Evolutionary conservation across 2,888 invertebrate genomes (phyloP).

Genomic region (Acrocyrtus sp.): DNA sequence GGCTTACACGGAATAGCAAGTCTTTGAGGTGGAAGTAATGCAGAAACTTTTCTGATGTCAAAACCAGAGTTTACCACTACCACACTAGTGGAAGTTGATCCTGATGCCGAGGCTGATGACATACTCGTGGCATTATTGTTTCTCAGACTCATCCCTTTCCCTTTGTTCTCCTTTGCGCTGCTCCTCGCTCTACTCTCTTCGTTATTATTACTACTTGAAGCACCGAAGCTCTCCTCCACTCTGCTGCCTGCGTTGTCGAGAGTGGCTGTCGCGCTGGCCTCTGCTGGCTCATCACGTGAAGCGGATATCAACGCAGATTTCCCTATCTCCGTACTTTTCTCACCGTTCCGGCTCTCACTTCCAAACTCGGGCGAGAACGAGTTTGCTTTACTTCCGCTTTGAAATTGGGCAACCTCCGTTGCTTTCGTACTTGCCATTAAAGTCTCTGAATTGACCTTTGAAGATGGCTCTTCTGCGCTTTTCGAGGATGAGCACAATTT

Average conservation of each 20-base stretch:
- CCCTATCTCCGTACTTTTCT: background rate
- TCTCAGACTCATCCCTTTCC: conserved; percentile 30
- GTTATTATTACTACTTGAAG: background rate
- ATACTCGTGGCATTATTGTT: conserved; percentile 11
- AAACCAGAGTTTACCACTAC: conserved; percentile 29
- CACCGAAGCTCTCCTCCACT: background rate
- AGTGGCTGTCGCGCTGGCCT: background rate
- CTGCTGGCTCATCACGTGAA: background rate
- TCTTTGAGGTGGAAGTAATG: conserved; percentile 59
- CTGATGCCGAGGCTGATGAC: conserved; percentile 17
- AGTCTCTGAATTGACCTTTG: background rate
- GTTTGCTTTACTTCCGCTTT: background rate
- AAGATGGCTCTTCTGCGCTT: background rate
- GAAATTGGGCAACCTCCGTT: background rate
- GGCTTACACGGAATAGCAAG: conserved; percentile 58
- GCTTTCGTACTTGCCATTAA: background rate
- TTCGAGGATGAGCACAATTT: background rate
- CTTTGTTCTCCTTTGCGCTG: conserved; percentile 7
- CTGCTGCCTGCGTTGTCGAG: background rate
- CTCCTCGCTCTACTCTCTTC: background rate
- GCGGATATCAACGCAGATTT: background rate
- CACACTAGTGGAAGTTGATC: conserved; percentile 6
- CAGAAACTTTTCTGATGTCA: conserved; percentile 52
- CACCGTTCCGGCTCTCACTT: background rate
- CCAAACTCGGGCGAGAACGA: background rate